A percentile compares a stretch with the other conserved stretches of the same genome.
These are phyloP conservation scores for Eudyptes chrysolophus DNA, from an alignment of 2,113 vertebrate species.

Conservation along the genomic window DNA sequence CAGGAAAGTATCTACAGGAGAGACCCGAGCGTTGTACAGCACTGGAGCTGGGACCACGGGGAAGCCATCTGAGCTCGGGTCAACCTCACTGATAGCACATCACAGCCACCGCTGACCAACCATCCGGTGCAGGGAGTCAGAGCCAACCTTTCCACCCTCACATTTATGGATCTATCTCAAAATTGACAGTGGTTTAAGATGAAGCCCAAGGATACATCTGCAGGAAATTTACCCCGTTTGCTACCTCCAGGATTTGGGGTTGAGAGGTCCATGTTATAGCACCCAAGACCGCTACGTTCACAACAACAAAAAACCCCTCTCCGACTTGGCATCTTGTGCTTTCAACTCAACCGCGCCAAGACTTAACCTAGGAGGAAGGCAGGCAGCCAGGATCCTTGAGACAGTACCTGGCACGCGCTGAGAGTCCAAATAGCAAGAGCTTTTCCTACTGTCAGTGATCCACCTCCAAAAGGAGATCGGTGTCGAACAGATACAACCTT, in stretches of 20 bases:
- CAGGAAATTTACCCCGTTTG: too few relatives aligned
- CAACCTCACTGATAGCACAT: background rate
- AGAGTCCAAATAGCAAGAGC: background rate
- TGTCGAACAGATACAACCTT: background rate
- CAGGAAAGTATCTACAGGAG: background rate
- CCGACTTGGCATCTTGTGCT: too few relatives aligned
- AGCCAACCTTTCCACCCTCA: too few relatives aligned
- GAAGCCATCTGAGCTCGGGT: background rate
- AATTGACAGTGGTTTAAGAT: background rate
- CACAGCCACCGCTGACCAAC: background rate
- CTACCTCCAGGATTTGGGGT: background rate
- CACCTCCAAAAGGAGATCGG: background rate
- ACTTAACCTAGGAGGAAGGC: background rate
- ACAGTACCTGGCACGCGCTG: background rate
- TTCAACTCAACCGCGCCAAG: background rate
- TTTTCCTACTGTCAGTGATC: background rate
- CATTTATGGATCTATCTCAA: background rate
- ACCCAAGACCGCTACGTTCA: background rate
- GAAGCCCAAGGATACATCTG: background rate
- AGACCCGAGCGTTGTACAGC: fast-evolving
- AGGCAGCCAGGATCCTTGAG: background rate
- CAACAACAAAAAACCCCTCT: background rate
- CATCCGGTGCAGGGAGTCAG: background rate
- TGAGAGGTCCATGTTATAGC: fast-evolving
- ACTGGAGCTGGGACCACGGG: fast-evolving